Evolutionary conservation across 1,140 invertebrate genomes (phyloP).

Genomic region (Meloidogyne floridensis): DNA sequence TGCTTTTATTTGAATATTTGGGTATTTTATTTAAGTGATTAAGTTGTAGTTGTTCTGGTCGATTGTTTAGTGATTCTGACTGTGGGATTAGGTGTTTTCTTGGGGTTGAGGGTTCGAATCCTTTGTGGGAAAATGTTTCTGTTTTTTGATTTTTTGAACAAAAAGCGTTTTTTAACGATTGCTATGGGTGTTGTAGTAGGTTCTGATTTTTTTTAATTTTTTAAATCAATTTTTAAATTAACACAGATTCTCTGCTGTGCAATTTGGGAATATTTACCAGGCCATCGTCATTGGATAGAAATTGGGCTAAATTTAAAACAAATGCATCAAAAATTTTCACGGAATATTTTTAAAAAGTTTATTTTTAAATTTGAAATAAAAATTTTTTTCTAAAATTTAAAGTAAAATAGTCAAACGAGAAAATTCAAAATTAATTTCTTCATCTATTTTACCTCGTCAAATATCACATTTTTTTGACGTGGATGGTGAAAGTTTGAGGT

Average conservation of each 20-base stretch:
- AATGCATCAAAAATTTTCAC: conserved; percentile 45
- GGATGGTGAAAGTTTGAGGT: conserved; percentile 39
- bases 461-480: conserved; percentile 60
- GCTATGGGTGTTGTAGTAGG: not conserved
- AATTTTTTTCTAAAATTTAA: not conserved
- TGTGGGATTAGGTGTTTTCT: too few species aligned
- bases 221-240: not conserved
- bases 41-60: too few species aligned
- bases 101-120: too few species aligned
- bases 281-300: conserved; percentile 55
- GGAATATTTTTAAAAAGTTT: not conserved
- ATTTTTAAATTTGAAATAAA: not conserved
- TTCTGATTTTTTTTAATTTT: too few species aligned
- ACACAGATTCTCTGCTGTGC: conserved; percentile 56
- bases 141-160: too few species aligned
- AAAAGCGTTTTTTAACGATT: not conserved
- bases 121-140: too few species aligned
- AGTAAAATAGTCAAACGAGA: conserved; percentile 22
- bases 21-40: too few species aligned
- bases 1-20: too few species aligned
- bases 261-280: conserved; percentile 62
- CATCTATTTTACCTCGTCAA: conserved; percentile 53
- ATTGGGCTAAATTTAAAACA: conserved; percentile 51
- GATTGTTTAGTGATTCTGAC: too few species aligned
- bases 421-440: conserved; percentile 12